Conservation (phyloP, 2,888 invertebrate genomes). For the Hydriomena furcata region DNA sequence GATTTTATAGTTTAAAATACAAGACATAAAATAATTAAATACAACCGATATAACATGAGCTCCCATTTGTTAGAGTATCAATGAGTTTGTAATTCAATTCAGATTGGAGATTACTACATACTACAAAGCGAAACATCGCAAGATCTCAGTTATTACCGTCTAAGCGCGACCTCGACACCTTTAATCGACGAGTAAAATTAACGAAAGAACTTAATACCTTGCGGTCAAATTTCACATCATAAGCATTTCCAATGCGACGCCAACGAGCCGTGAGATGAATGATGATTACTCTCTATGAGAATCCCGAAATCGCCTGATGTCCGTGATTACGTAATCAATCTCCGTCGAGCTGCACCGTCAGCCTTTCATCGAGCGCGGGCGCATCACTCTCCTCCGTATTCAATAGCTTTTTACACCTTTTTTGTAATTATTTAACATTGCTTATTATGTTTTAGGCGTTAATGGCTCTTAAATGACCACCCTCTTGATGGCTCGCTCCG, state of each 20-base stretch:
- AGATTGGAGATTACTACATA: too few species aligned
- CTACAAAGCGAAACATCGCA: too few species aligned
- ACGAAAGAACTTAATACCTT: slow-evolving; percentile 47
- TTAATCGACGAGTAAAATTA: slow-evolving; percentile 56
- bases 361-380: slow-evolving; percentile 74
- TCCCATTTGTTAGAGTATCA: too few species aligned
- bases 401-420: slow-evolving; percentile 74
- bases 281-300: slow-evolving; percentile 77
- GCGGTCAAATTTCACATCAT: slow-evolving; percentile 49
- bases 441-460: slow-evolving; percentile 76
- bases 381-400: slow-evolving; percentile 67
- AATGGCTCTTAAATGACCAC: slow-evolving; percentile 74
- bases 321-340: slow-evolving; percentile 82
- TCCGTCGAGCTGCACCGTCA: slow-evolving; percentile 69
- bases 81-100: too few species aligned
- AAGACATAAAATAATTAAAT: too few species aligned
- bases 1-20: too few species aligned
- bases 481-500: slow-evolving; percentile 61
- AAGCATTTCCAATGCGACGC: slow-evolving; percentile 56
- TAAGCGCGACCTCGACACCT: slow-evolving; percentile 16
- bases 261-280: slow-evolving; percentile 77
- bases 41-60: too few species aligned
- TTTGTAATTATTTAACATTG: slow-evolving; percentile 74
- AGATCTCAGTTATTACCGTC: too few species aligned
- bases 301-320: slow-evolving; percentile 73